Base-by-base conservation (phyloP, 2,888 invertebrate genomes). In the Creontiades dilutus region DNA sequence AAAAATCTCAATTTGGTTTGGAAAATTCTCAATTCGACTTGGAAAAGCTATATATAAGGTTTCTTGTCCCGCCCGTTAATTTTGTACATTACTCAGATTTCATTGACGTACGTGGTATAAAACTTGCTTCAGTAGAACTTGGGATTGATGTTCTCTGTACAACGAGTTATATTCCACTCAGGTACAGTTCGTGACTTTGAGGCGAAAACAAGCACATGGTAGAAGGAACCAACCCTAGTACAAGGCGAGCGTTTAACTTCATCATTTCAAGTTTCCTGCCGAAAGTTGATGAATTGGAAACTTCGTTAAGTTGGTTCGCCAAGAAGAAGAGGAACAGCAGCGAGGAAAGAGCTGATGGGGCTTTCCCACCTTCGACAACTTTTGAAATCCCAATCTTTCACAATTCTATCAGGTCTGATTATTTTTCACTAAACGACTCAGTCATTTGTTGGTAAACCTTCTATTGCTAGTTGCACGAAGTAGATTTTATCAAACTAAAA, bases 201-300 rank as follows among this genome's bases (percentile, higher is more conserved):
- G 13, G 23, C 23, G 68, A 68, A 68, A 68, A 68, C 68, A 68
- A 23, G 68, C 68, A 68, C 68, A 68, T 68, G 68, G 23, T 68
- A 68, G 68, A 68, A 68, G 23, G 68, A 9, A 0, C 16, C 68
- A 23, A 19, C 68, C 23, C 68, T 16, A 57, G n/a, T 68, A 68
- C 68, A 68, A 68, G 68, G 68, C 3, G 61, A 68, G 23, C 68
- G 11, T 68, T 68, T 19, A 68, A 68, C 68, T 68, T 68, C 19
- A 68, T 68, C 68, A 68, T 68, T 68, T 68, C 68, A 68, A 68
- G 68, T 68, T 68, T 68, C 23, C 23, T 68, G 23, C 27, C 68
- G 23, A 68, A 68, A 68, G 68, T 68, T 68, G 68, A 68, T 68
- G 68, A 68, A 68, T 68, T 23, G 68, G 27, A 68, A 68, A 68